These are phyloP conservation scores for Drosophila flavopinicola DNA, from an alignment of 2,888 invertebrate genomes.

Conservation along the genomic window DNA sequence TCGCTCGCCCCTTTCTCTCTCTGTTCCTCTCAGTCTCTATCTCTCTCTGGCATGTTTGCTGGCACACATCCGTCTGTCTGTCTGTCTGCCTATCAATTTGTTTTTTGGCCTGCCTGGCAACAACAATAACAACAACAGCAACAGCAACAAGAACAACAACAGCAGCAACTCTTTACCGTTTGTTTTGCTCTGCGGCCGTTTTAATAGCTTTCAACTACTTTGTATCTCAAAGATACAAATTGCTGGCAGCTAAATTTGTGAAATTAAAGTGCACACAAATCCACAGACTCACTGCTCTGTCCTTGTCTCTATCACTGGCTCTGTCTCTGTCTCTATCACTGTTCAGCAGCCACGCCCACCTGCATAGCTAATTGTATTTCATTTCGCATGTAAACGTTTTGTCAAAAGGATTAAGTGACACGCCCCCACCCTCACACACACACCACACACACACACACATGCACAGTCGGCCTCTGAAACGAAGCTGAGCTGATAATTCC, in stretches of 20 bases:
- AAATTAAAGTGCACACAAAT: slow-evolving; percentile 68
- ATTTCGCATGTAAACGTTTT: slow-evolving; percentile 72
- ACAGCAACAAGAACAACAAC: slow-evolving; percentile 13
- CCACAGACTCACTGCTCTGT: slow-evolving; percentile 15
- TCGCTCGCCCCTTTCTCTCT: slow-evolving; percentile 21
- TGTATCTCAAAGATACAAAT: slow-evolving; percentile 75
- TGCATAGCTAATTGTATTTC: slow-evolving; percentile 67
- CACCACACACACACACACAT: not conserved
- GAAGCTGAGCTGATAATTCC: slow-evolving; percentile 62
- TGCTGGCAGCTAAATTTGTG: slow-evolving; percentile 60
- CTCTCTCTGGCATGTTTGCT: slow-evolving; percentile 58
- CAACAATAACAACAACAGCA: slow-evolving; percentile 30
- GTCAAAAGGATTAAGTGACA: slow-evolving; percentile 75
- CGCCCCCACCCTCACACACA: slow-evolving; percentile 13
- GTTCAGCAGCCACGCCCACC: slow-evolving; percentile 47
- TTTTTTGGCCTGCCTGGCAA: slow-evolving; percentile 65
- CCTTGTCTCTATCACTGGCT: not conserved
- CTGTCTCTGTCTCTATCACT: slow-evolving; percentile 4
- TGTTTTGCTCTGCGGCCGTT: slow-evolving; percentile 73
- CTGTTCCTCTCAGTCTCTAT: not conserved
- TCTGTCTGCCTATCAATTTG: slow-evolving; percentile 68
- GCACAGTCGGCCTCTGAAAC: slow-evolving; percentile 4
- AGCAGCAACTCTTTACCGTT: slow-evolving; percentile 59
- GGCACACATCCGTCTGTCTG: slow-evolving; percentile 68
- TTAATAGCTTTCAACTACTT: slow-evolving; percentile 74